Conservation (phyloP, 2,797 vertebrate genomes). For the Macrochelys suwanniensis region DNA sequence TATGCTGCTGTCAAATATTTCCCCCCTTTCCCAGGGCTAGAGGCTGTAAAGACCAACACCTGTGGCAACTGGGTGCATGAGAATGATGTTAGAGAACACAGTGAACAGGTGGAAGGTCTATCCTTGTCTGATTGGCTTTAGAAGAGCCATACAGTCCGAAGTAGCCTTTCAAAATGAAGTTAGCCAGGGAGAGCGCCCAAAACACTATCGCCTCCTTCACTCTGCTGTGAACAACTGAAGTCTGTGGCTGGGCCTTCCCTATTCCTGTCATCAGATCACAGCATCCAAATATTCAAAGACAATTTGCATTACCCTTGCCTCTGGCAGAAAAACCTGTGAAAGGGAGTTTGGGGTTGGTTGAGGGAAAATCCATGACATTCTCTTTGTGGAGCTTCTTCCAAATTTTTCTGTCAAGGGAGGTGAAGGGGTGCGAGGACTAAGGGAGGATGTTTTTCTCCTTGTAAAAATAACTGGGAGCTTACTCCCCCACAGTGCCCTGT, state of each 20-base stretch:
- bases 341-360: background rate
- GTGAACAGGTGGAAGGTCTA: background rate
- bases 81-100: background rate
- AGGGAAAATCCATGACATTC: rapidly evolving
- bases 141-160: background rate
- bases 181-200: background rate
- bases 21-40: background rate
- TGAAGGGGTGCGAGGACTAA: background rate
- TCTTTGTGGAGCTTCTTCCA: background rate
- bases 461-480: background rate
- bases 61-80: background rate
- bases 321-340: background rate
- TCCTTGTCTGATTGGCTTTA: background rate
- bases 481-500: background rate
- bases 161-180: background rate
- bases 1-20: background rate
- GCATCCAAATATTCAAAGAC: background rate
- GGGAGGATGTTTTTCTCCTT: background rate
- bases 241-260: background rate
- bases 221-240: background rate
- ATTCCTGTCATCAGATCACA: background rate
- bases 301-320: background rate
- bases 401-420: background rate
- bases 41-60: background rate
- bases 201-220: background rate